Percentiles rank a stretch among this genome's conserved stretches.
Evolutionary conservation across 2,113 vertebrate species (phyloP).

Genomic region (Sakesphorus luctuosus): DNA sequence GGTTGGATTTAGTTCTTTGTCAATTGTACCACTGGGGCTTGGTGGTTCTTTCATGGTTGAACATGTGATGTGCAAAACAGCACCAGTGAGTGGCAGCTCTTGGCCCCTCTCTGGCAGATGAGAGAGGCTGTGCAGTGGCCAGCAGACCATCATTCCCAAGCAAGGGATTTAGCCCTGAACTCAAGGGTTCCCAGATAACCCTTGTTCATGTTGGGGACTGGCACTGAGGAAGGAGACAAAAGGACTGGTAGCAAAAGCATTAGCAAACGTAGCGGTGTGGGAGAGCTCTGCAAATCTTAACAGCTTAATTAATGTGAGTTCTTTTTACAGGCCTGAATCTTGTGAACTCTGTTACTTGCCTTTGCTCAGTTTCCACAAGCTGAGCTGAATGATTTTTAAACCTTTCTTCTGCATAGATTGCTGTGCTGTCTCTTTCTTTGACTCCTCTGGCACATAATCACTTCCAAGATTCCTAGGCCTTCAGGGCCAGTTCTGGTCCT

Average conservation of each 20-base stretch:
- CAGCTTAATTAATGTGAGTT: not conserved
- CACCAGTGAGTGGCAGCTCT: not conserved
- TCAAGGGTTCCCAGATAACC: not conserved
- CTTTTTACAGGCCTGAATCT: not conserved
- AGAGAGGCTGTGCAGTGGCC: not conserved
- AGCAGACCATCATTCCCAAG: not conserved
- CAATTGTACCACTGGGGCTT: not conserved
- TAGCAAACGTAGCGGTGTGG: not conserved
- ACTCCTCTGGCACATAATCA: not conserved
- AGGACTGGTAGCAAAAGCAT: not conserved
- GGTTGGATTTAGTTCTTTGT: not conserved
- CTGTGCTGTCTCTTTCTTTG: not conserved
- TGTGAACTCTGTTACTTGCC: not conserved
- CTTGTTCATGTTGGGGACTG: not conserved
- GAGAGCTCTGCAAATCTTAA: not conserved
- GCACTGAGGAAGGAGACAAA: not conserved
- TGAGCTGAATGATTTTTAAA: not conserved
- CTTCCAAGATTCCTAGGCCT: not conserved
- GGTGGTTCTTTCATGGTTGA: not conserved
- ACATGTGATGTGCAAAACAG: fast-evolving
- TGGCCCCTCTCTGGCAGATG: fast-evolving
- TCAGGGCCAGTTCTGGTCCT: not conserved
- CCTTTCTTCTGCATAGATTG: not conserved
- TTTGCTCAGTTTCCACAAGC: not conserved
- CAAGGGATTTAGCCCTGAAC: not conserved